These are phyloP conservation scores for Macrosiphum euphorbiae DNA, from an alignment of 2,888 invertebrate species.

Conservation along the genomic window DNA sequence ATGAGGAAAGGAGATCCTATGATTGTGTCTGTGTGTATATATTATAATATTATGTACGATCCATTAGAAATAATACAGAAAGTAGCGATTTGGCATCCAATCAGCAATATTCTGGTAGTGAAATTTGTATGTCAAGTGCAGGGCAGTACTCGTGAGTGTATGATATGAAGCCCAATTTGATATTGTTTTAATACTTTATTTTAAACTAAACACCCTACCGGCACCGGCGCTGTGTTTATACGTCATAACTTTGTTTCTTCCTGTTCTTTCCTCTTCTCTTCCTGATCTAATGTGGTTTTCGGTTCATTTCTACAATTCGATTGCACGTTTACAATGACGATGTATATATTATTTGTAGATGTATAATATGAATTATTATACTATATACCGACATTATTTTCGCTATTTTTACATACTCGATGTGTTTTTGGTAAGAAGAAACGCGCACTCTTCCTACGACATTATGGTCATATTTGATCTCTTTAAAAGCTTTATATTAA, in stretches of 20 bases:
- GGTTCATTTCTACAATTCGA: neutral
- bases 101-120: neutral
- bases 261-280: neutral
- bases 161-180: neutral
- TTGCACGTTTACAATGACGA: neutral
- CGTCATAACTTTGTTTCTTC: neutral
- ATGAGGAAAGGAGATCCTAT: neutral
- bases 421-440: neutral
- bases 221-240: neutral
- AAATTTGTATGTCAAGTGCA: neutral
- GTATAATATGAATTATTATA: too few species aligned
- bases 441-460: neutral
- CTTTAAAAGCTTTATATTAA: neutral
- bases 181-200: neutral
- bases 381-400: too few species aligned
- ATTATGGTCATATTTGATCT: neutral
- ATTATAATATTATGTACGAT: neutral
- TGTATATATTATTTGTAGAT: too few species aligned
- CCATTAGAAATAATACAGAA: neutral
- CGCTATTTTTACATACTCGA: neutral
- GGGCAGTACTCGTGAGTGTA: rapidly evolving
- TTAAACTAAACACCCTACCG: neutral
- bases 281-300: neutral
- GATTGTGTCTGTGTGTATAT: neutral
- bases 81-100: neutral